Evolutionary conservation across 2,113 vertebrate genomes (phyloP).

Genomic region (Furnarius figulus): DNA sequence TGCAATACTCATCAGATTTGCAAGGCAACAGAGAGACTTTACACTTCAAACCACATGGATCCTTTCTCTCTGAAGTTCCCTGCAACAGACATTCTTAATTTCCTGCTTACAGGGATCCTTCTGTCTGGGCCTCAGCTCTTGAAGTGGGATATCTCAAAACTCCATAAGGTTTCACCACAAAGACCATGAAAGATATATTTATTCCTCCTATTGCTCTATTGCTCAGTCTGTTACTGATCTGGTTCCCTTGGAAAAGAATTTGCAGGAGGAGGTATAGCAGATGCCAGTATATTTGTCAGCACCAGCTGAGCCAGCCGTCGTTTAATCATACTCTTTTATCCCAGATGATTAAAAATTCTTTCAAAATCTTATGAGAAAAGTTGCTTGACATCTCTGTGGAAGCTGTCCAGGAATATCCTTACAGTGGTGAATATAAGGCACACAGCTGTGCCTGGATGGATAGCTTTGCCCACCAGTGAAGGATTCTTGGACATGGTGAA

Average conservation of each 20-base stretch:
- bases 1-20: neutral
- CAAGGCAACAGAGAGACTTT: neutral
- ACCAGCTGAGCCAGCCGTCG: slow-evolving; percentile 34
- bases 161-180: slow-evolving; percentile 15
- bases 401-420: slow-evolving; percentile 48
- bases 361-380: slow-evolving; percentile 44
- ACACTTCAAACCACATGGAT: neutral
- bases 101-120: slow-evolving; percentile 17
- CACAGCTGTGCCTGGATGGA: slow-evolving; percentile 32
- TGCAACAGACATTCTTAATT: slow-evolving; percentile 22
- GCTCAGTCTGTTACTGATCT: slow-evolving; percentile 43
- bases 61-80: neutral
- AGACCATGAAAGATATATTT: slow-evolving; percentile 12
- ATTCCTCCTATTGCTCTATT: neutral
- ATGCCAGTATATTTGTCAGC: slow-evolving; percentile 59
- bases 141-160: slow-evolving; percentile 5
- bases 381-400: slow-evolving; percentile 41
- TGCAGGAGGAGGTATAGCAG: slow-evolving; percentile 51
- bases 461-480: neutral
- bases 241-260: slow-evolving; percentile 21
- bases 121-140: neutral
- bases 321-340: slow-evolving; percentile 56
- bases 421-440: neutral
- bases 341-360: slow-evolving; percentile 53
- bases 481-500: neutral